Evolutionary conservation across 1,140 invertebrate genomes (phyloP), one percentile per base, ranked within the genome.

Genomic region (Steinernema khuongi): DNA sequence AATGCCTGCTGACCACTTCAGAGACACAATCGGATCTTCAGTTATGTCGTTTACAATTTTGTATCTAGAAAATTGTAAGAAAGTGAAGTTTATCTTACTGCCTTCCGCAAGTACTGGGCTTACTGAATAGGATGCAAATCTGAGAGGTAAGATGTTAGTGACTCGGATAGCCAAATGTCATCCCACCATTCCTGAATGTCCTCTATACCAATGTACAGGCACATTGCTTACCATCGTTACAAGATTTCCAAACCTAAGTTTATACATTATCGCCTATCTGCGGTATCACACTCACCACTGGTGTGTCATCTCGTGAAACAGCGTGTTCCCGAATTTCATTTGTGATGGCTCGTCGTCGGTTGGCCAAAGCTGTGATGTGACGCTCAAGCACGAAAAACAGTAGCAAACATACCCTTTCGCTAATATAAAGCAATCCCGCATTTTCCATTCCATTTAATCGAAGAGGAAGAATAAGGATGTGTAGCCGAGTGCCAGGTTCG

Each of bases 391-490:
- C 26, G 50, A 14, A 11, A 4, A n/a, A n/a, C 22, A 26, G 4
- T 19, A 19, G 31, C 33, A 19, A 18, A 26, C 50, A 69, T 67
- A 80, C 79, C 18, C 19, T 36, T 71, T 79, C 78, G 14, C 41
- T 66, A 30, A 79, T 26, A 44, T 76, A 79, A n/a, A 79, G 41
- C 14, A 79, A 28, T 0, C 79, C 79, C 60, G 71, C 80, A 73
- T 81, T 79, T 44, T 79, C 79, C 79, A 79, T 79, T 66, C 79
- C 79, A 33, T 81, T 80, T 17, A 79, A 17, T 43, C 68, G 36
- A n/a, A 69, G 31, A 70, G 79, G 79, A 1, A 74, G 22, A 14
- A 81, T 72, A 19, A 79, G 30, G 1, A 79, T 75, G 69, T 79
- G 76, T 32, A 79, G 33, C 7, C 77, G 60, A 7, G 79, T 67